Evolutionary conservation across 1,140 invertebrate species (phyloP), one percentile per base, ranked within the genome.

Genomic region (Thaumetopoea pityocampa): DNA sequence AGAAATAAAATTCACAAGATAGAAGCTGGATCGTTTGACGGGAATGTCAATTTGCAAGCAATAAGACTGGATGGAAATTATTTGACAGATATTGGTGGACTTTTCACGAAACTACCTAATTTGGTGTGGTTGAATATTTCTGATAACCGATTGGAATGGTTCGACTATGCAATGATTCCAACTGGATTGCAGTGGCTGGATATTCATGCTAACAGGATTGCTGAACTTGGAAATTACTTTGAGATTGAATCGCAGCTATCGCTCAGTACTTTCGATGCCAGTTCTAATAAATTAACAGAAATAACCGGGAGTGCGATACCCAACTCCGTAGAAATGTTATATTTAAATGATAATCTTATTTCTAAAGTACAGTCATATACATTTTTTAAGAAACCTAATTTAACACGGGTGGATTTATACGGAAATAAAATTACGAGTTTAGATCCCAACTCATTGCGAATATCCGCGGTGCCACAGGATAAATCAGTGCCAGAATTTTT

Each of bases 81-180:
- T 68, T 85, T 98, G 49, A 91, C 90, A 20, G 93, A 95, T 61
- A 96, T 97, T 26, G 89, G 90, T 23, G 93, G 92, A 4, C 87
- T 97, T 11, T 96, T 98, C 67, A 89, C 90, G 0, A 94, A 95
- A 65, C 86, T 97, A 43, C 92, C 93, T 22, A 94, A 94, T 84
- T 87, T 97, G 48, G 91, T 96, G 16, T 96, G 94, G 93, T 84
- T 98, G 24, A 97, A 97, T 70, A 93, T 97, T 49, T 96, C 94
- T 37, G 94, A 95, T 64, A 98, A 98, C 86, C 90, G 91, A 40
- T 87, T 98, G 22, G 91, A 93, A 80, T 92, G 91, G 88, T 96
- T 98, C 71, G 95, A 97, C 64, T 97, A 97, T 69, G 93, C 94
- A 27, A 90, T 96, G 76, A 94, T 97, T 85, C 96, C 96, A 30